Evolutionary conservation across 2,888 invertebrate genomes (phyloP).

Genomic region (Ethmia dodecea): DNA sequence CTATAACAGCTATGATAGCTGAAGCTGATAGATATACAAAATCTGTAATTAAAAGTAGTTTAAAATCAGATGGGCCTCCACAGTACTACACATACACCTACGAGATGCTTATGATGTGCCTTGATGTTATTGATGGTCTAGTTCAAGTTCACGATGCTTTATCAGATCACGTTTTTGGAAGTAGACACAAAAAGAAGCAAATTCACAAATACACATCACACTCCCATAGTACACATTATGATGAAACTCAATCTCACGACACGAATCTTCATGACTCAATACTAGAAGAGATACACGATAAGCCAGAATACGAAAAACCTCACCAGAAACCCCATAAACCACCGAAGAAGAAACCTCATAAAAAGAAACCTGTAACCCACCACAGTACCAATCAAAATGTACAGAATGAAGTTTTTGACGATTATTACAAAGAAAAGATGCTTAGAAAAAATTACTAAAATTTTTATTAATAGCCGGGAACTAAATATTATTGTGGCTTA

Average conservation of each 20-base stretch:
- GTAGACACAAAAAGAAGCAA: slow-evolving; percentile 11
- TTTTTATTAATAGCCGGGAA: no score
- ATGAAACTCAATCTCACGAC: no score
- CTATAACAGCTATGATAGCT: slow-evolving; percentile 29
- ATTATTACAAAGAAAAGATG: no score
- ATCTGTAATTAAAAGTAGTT: slow-evolving; percentile 33
- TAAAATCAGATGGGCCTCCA: slow-evolving; percentile 43
- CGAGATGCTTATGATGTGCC: slow-evolving; percentile 42
- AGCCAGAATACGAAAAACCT: not conserved
- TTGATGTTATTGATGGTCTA: slow-evolving; percentile 54
- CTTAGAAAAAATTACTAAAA: no score
- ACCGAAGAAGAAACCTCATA: slow-evolving; percentile 1
- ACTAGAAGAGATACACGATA: slow-evolving; percentile 13
- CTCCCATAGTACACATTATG: not conserved
- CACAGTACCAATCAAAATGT: no score
- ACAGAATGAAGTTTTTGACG: no score
- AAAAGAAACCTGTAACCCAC: no score
- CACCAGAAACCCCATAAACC: no score
- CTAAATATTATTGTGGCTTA: no score
- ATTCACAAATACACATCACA: not conserved
- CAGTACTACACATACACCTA: slow-evolving; percentile 48
- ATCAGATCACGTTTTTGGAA: slow-evolving; percentile 26
- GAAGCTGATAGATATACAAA: slow-evolving; percentile 38
- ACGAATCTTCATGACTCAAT: no score
- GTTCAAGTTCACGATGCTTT: slow-evolving; percentile 41